phyloP scores from a whole-genome alignment of 2,888 invertebrate species.

The Corythucha ciliata region DNA sequence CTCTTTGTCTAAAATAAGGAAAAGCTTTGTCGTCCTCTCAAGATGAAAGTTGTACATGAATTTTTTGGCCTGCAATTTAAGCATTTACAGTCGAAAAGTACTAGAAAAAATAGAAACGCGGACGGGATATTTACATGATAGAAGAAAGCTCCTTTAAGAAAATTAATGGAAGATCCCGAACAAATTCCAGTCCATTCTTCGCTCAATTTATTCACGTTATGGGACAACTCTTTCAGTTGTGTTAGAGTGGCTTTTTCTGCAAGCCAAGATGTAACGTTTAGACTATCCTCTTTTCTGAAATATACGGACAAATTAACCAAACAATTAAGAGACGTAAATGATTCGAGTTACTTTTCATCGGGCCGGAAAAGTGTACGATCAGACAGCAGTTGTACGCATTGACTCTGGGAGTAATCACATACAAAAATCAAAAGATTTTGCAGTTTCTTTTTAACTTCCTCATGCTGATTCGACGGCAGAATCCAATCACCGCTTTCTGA shows the following conservation, averaged over 20 bases:
- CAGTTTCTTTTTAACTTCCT: constrained; percentile 58
- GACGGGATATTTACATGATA: constrained; percentile 29
- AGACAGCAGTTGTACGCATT: constrained; percentile 78
- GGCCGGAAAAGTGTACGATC: constrained; percentile 44
- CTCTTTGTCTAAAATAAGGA: constrained; percentile 76
- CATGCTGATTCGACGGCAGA: constrained; percentile 48
- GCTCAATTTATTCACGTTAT: constrained; percentile 31
- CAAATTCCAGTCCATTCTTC: constrained; percentile 30
- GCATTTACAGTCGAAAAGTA: neutral
- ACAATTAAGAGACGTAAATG: neutral
- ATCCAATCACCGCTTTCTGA: constrained; percentile 31
- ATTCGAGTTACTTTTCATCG: constrained; percentile 33
- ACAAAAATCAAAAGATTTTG: constrained; percentile 69
- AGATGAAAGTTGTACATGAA: constrained; percentile 86
- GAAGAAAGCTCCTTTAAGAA: constrained; percentile 33
- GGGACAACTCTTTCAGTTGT: constrained; percentile 33
- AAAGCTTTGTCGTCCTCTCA: constrained; percentile 76
- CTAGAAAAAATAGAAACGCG: neutral
- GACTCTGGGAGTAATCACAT: constrained; percentile 85
- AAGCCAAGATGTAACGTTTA: constrained; percentile 29
- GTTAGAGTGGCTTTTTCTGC: constrained; percentile 34
- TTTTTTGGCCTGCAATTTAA: constrained; percentile 58
- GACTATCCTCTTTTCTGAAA: constrained; percentile 26
- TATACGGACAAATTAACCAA: neutral
- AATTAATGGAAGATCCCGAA: constrained; percentile 28